Conservation (phyloP, 2,888 invertebrate genomes). For the Nomada ruficornis region DNA sequence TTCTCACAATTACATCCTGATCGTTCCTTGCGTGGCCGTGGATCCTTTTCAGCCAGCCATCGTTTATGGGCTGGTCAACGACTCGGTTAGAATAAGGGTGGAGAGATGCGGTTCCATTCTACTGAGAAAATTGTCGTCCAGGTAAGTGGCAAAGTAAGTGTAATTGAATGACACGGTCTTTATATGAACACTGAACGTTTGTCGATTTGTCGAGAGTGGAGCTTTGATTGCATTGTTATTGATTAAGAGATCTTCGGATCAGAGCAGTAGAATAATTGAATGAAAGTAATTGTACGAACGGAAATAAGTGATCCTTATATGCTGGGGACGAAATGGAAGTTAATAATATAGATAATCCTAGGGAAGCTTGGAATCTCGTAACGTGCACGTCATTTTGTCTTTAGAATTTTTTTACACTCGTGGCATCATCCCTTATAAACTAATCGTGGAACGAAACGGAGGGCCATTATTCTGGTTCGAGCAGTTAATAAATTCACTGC, state of each 20-base stretch:
- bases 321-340: background rate
- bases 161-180: background rate
- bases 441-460: slow-evolving; percentile 19
- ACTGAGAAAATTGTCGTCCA: background rate
- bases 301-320: too few species aligned
- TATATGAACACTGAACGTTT: too few species aligned
- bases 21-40: slow-evolving; percentile 65
- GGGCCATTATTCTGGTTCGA: slow-evolving; percentile 5
- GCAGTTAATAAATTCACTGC: slow-evolving; percentile 16
- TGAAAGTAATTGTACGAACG: too few species aligned
- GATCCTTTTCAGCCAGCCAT: slow-evolving; percentile 42
- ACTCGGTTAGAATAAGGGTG: slow-evolving; percentile 42
- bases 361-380: background rate
- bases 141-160: background rate
- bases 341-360: background rate
- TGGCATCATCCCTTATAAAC: slow-evolving; percentile 19
- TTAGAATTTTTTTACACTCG: background rate
- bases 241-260: too few species aligned
- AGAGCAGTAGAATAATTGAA: too few species aligned
- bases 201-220: too few species aligned
- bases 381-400: slow-evolving; percentile 1
- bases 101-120: background rate
- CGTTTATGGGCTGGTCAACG: slow-evolving; percentile 46
- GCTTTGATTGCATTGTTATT: too few species aligned
- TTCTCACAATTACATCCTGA: slow-evolving; percentile 75